Base-by-base conservation (phyloP, 2,797 vertebrate genomes). In the Huso huso region DNA sequence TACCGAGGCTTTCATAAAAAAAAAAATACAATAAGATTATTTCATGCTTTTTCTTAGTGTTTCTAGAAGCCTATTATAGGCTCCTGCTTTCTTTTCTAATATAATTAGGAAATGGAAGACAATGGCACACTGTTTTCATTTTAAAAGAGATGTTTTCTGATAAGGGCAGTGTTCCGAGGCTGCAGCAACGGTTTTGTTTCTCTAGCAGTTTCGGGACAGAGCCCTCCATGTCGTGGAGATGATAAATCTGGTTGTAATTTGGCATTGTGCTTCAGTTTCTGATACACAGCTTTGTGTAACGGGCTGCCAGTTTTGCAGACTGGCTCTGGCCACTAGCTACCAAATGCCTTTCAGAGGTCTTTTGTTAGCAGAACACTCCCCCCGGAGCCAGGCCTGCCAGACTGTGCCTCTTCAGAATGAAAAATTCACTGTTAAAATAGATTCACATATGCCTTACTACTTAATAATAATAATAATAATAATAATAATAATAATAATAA, bases 231-330 rank as follows among this genome's bases (percentile, higher is more conserved):
- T 66, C 66, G 87, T 80, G 75, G 78, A 80, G 83, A 85, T 85
- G 86, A 88, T 82, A 88, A 82, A 92, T 91, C 82, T 84, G 79
- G 77, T 80, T 89, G 74, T 84, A 79, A 84, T 89, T 73, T 74
- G 66, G 78, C 78, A 69, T 81, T 70, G 11, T 58, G 73, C 75
- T 74, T 68, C 66, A 67, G 64, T 58, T 72, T 61, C 67, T 76
- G 66, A 57, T 66, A 59, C 61, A 0, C 52, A 55, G 76, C 69
- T 53, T 64, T 74, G 67, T 77, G 37, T 82, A 76, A 75, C 74
- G 76, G 68, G 69, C 76, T 64, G 72, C 80, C 79, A 79, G 64
- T 77, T 69, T 73, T 70, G 3, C 0, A 67, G 61, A 64, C 68
- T 72, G 70, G 65, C 65, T 5, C 63, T 72, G 66, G 49, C 78